Percentiles rank a stretch among this genome's conserved stretches.
phyloP scores from a whole-genome alignment of 1,140 invertebrate species.

The Venustaconcha ellipsiformis region DNA sequence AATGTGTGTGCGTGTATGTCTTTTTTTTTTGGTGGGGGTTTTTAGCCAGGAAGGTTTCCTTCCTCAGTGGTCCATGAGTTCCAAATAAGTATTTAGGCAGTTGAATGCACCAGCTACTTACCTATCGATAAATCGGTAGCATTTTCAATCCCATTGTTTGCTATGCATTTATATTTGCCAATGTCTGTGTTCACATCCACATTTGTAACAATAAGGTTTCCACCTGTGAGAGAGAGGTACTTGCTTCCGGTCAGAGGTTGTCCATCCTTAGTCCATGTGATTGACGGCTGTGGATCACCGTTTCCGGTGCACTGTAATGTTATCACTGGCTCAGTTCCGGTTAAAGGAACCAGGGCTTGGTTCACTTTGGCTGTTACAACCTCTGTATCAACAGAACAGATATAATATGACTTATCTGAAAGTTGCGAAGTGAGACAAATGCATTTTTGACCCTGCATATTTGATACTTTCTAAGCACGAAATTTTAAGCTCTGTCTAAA shows the following conservation, averaged over 20 bases:
- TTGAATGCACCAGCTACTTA: background rate
- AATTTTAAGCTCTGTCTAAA: too few species aligned
- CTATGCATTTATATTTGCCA: constrained; percentile 11
- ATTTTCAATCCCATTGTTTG: constrained; percentile 13
- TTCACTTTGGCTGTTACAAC: background rate
- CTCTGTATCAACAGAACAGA: constrained; percentile 4
- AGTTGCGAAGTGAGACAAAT: too few species aligned
- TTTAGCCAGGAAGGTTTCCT: too few species aligned
- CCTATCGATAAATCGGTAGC: constrained; percentile 12
- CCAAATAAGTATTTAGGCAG: too few species aligned
- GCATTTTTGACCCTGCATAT: too few species aligned
- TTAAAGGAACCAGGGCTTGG: constrained; percentile 14
- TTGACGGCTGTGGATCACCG: constrained; percentile 13
- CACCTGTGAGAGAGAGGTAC: constrained; percentile 8
- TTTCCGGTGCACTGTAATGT: constrained; percentile 16
- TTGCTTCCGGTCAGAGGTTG: constrained; percentile 11
- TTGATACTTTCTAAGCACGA: too few species aligned
- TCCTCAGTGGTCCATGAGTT: too few species aligned
- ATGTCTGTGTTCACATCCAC: constrained; percentile 12
- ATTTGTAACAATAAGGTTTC: constrained; percentile 14
- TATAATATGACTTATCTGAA: background rate
- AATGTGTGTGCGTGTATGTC: too few species aligned
- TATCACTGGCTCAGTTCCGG: constrained; percentile 13
- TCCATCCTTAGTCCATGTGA: constrained; percentile 7
- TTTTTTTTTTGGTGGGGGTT: too few species aligned